Percentiles rank a stretch among this genome's conserved stretches.
Conservation (phyloP, 1,140 invertebrate species). For the Hylaeus volcanicus region DNA sequence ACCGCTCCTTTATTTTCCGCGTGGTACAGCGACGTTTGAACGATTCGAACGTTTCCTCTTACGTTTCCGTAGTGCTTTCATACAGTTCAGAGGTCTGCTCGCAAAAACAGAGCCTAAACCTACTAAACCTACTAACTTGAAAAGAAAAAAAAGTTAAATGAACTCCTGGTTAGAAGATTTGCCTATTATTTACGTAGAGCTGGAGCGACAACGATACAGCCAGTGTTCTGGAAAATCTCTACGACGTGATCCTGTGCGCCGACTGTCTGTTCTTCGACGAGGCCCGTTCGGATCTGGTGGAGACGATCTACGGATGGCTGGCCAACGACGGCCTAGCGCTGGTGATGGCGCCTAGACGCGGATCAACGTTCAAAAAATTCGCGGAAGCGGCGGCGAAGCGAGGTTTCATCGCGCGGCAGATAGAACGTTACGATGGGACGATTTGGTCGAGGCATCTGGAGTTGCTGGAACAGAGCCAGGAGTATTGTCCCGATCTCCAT, state of each 20-base stretch:
- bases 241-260: conserved; percentile 88
- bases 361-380: conserved; percentile 87
- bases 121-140: no score
- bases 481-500: conserved; percentile 86
- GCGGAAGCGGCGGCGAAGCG: conserved; percentile 82
- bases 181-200: conserved; percentile 57
- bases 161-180: no score
- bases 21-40: no score
- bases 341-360: conserved; percentile 89
- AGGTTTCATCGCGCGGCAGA: conserved; percentile 83
- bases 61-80: no score
- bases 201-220: conserved; percentile 66
- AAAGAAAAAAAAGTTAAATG: no score
- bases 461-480: conserved; percentile 81
- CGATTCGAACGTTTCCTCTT: no score
- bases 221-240: conserved; percentile 72
- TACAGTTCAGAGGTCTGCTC: no score
- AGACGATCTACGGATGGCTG: conserved; percentile 86
- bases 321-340: conserved; percentile 85
- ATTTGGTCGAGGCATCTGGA: conserved; percentile 86
- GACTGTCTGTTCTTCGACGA: conserved; percentile 94
- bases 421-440: conserved; percentile 83
- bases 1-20: no score
- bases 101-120: no score
- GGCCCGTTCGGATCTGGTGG: conserved; percentile 85